These are phyloP conservation scores for Murina feae DNA, from an alignment of 2,113 vertebrate genomes.

Conservation along the genomic window DNA sequence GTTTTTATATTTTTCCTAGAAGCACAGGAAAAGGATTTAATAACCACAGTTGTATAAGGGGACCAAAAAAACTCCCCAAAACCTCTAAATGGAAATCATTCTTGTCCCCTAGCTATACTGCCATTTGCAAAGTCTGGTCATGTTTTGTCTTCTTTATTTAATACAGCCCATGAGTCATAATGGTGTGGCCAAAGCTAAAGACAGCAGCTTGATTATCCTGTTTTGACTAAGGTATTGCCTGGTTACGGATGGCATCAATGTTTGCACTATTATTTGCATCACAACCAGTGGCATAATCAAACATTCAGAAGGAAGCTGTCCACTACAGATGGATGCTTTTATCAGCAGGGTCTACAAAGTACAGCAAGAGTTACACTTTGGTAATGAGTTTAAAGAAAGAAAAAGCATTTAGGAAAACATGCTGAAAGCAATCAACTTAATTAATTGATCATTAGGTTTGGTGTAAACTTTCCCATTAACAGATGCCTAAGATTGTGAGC, in stretches of 20 bases:
- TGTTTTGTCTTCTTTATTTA: slow-evolving; percentile 19
- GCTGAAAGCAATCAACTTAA: not conserved
- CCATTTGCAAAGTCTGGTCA: not conserved
- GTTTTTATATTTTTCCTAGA: not conserved
- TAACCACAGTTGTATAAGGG: not conserved
- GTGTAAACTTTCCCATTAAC: not conserved
- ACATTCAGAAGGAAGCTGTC: not conserved
- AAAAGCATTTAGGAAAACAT: not conserved
- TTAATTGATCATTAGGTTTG: not conserved
- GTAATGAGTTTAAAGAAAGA: not conserved
- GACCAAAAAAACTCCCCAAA: not conserved
- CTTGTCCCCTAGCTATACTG: not conserved
- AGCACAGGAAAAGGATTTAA: not conserved
- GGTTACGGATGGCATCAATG: slow-evolving; percentile 25
- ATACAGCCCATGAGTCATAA: not conserved
- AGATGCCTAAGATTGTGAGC: not conserved
- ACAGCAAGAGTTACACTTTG: not conserved
- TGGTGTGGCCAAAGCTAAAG: slow-evolving; percentile 12
- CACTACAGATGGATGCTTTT: not conserved
- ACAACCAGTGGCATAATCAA: slow-evolving; percentile 16
- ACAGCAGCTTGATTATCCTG: not conserved
- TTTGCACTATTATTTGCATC: slow-evolving; percentile 40
- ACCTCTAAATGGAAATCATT: slow-evolving; percentile 28
- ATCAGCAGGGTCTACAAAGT: slow-evolving; percentile 18
- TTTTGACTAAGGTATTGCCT: slow-evolving; percentile 35